phyloP scores from a whole-genome alignment of 2,888 invertebrate genomes.

The Orgyia antiqua region DNA sequence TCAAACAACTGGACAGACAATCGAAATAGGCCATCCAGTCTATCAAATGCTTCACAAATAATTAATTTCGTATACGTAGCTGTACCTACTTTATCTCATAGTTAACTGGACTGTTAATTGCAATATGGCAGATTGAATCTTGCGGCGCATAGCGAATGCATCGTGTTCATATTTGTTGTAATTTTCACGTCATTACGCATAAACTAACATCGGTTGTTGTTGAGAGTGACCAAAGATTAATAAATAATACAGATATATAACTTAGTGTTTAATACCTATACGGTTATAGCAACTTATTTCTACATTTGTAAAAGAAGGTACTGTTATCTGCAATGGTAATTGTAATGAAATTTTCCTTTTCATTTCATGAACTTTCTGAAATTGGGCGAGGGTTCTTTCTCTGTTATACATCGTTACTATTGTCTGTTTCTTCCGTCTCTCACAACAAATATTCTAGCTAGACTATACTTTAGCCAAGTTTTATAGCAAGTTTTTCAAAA shows the following conservation, averaged over 20 bases:
- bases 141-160: conserved; percentile 39
- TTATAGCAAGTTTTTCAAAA: too few relatives aligned
- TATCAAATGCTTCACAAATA: conserved; percentile 13
- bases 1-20: too few relatives aligned
- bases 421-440: too few relatives aligned
- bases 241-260: conserved; percentile 20
- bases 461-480: too few relatives aligned
- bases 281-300: too few relatives aligned
- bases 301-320: too few relatives aligned
- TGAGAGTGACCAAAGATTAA: conserved; percentile 54
- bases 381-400: too few relatives aligned
- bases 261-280: background rate
- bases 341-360: too few relatives aligned
- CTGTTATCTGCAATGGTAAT: too few relatives aligned
- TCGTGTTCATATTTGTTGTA: conserved; percentile 51
- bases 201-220: conserved; percentile 44
- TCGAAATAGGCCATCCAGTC: background rate
- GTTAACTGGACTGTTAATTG: conserved; percentile 36
- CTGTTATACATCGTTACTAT: too few relatives aligned
- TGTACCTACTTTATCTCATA: conserved; percentile 24
- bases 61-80: conserved; percentile 18
- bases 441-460: too few relatives aligned
- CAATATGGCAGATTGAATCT: conserved; percentile 47
- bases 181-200: conserved; percentile 69
- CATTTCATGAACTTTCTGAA: too few relatives aligned